Percentiles rank a stretch among this genome's conserved stretches.
These are phyloP conservation scores for Amniataba percoides DNA, from an alignment of 2,797 vertebrate genomes.

Conservation along the genomic window DNA sequence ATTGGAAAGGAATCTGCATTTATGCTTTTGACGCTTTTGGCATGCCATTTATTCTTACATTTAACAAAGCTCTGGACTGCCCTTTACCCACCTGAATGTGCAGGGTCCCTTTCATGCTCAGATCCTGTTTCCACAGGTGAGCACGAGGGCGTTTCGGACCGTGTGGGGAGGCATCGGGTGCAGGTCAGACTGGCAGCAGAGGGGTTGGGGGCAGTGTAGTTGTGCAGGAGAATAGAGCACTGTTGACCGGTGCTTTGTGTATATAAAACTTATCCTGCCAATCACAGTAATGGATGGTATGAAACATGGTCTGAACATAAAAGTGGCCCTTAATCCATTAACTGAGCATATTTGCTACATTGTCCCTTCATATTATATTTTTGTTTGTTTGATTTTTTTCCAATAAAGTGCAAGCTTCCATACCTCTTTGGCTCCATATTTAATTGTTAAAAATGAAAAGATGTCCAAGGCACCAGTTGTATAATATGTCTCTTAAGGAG, in stretches of 20 bases:
- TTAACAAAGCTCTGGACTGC: conserved; percentile 88
- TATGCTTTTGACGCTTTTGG: conserved; percentile 93
- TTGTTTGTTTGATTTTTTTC: conserved; percentile 86
- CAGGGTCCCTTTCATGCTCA: conserved; percentile 90
- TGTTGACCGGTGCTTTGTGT: conserved; percentile 97
- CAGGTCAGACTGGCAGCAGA: conserved; percentile 24
- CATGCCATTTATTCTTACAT: conserved; percentile 93
- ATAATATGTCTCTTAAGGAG: neutral
- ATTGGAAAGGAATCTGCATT: conserved; percentile 87
- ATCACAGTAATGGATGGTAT: conserved; percentile 60
- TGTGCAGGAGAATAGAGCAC: conserved; percentile 81
- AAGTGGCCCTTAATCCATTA: conserved; percentile 91
- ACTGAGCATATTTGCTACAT: conserved; percentile 93
- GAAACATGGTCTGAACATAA: conserved; percentile 89
- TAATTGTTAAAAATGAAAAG: neutral
- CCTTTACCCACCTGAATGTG: conserved; percentile 91
- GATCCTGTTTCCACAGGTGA: conserved; percentile 74
- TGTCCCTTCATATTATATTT: conserved; percentile 97
- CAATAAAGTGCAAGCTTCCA: conserved; percentile 98
- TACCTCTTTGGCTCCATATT: conserved; percentile 61
- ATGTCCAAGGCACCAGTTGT: neutral
- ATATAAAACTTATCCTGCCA: conserved; percentile 87
- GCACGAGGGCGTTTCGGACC: conserved; percentile 34
- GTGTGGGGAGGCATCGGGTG: neutral
- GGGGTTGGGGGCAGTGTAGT: conserved; percentile 69